Evolutionary conservation across 2,113 vertebrate species (phyloP), one percentile per base, ranked within the genome.

Genomic region (Ammospiza nelsoni): DNA sequence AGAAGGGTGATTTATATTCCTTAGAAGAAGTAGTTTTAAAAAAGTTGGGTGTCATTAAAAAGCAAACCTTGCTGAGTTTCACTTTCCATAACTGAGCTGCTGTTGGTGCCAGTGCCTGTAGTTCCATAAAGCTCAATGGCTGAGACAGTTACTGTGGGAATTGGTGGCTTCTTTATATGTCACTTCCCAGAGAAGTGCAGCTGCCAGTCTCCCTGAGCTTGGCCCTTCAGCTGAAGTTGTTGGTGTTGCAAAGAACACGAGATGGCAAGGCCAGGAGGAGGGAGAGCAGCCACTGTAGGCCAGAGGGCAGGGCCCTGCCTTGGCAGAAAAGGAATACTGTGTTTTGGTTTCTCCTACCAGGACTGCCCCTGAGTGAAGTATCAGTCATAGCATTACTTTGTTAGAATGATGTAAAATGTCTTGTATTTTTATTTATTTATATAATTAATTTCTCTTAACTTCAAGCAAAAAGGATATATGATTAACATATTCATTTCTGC

Each of bases 401-500:
- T 71, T 74, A 83, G 0, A 73, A 41, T 74, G 35, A 63, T 77
- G 11, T 43, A 58, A 88, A 88, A 77, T 80, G 48, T 63, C 39
- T 39, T 81, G 11, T 83, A 16, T 28, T 62, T 76, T 57, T 48
- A 9, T 83, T 54, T 28, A 6, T 16, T 16, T 62, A 2, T n/a
- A 33, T 15, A 15, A 5, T 11, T 0, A 28, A n/a, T 63, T 88
- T 83, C 43, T 93, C 23, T 89, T 59, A 35, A 41, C 51, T 71
- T 77, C 61, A 78, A 28, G 48, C 48, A 57, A 80, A 91, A 62
- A 76, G 51, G 51, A 8, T 72, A 4, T 65, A 20, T 76, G 52
- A 95, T 72, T 83, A 93, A 95, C 51, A 3, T 91, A 41, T 52
- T 80, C 63, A 66, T 83, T 96, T 97, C 75, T 96, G 68, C 97